A percentile compares a stretch with the other conserved stretches of the same genome.
Conservation (phyloP, 2,113 vertebrate genomes). For the Setophaga coronata region DNA sequence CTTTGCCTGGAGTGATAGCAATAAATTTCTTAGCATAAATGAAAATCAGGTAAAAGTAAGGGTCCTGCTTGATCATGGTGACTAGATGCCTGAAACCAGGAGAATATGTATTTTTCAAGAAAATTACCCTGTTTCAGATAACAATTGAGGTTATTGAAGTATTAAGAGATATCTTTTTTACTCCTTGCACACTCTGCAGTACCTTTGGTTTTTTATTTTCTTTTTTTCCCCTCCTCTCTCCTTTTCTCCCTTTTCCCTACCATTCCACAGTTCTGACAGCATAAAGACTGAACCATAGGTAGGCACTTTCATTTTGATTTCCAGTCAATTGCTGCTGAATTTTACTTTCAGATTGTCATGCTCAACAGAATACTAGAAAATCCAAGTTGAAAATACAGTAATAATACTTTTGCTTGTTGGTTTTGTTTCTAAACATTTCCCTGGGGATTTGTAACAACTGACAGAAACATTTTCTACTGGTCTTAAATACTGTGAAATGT, state of each 20-base stretch:
- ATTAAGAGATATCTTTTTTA: not conserved
- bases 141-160: not conserved
- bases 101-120: not conserved
- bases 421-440: conserved; percentile 38
- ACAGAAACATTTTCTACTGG: conserved; percentile 55
- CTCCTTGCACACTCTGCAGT: not conserved
- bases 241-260: not conserved
- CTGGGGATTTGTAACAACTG: conserved; percentile 30
- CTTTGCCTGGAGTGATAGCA: not conserved
- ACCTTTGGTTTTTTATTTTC: not conserved
- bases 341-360: conserved; percentile 11
- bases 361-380: conserved; percentile 2
- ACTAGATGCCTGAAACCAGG: not conserved
- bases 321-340: not conserved
- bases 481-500: conserved; percentile 54
- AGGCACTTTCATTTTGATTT: not conserved
- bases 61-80: not conserved
- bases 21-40: not conserved
- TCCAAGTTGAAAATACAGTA: conserved; percentile 11
- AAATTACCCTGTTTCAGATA: not conserved
- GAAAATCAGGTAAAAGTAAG: not conserved
- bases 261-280: not conserved
- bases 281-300: not conserved
- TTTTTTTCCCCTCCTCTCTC: not conserved
- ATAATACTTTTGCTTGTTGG: conserved; percentile 6